Base-by-base conservation (phyloP, 2,888 invertebrate genomes). In the Oscheius sp. region DNA sequence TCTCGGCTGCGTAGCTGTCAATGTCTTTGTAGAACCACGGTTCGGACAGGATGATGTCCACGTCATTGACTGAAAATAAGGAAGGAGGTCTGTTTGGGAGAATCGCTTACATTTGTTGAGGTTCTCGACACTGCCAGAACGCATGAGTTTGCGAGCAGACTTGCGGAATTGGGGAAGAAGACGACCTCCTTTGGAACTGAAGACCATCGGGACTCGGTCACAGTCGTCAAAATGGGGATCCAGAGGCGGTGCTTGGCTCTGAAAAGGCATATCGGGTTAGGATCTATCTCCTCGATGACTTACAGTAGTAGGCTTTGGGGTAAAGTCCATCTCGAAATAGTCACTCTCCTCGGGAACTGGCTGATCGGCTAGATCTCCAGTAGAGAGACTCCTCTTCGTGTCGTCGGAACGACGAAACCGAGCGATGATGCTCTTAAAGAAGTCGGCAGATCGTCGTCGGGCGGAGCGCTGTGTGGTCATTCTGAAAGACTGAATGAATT, bases 11-110 rank as follows among this genome's bases (percentile, higher is more conserved):
- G 11, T 48, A 59, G 21, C 76, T 73, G 42, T 78, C 78, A 21
- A 77, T 59, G 13, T 79, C 73, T 1, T 74, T 42, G 53, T 78
- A 84, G 70, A 81, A 84, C 84, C 84, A 84, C 50, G 77, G 70
- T 50, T 84, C 81, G 1, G 76, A 66, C 13, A 70, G 47, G 42
- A 80, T 82, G 7, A 81, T 60, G 35, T 80, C 77, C 33, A 73
- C 73, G 21, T 76, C 47, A 9, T 51, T 47, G 29, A 51, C 76
- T 72, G 58, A 57, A 75, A 62, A 3, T 32, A 37, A 5, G 3
- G 48, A 29, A 57, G 33, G 21, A 59, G 5, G 35, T 10, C 32
- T 13, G 33, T 37, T 35, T 29, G 7, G 11, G 3, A 5, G n/a
- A 35, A 9, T 21, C 21, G 47, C 70, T 55, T 47, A 70, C 74